Evolutionary conservation across 2,113 vertebrate species (phyloP).

Genomic region (Pterocles orientalis): DNA sequence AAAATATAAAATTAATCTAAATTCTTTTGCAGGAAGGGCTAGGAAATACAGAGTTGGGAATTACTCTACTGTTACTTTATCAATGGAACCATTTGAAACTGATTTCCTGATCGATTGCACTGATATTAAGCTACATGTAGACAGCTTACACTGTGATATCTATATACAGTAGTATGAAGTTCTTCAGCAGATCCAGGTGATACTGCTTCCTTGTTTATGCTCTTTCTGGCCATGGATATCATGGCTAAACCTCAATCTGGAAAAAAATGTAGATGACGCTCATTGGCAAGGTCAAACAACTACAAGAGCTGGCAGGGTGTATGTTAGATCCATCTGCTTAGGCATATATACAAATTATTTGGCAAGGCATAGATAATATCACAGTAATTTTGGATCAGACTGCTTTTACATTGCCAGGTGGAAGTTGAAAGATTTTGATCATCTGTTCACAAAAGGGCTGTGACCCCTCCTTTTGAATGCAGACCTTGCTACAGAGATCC

Average conservation of each 20-base stretch:
- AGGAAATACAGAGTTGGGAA: neutral
- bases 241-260: neutral
- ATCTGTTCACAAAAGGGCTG: slow-evolving; percentile 30
- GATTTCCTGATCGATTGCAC: neutral
- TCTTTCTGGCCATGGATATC: neutral
- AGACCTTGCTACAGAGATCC: neutral
- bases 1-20: neutral
- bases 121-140: neutral
- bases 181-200: neutral
- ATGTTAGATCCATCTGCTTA: slow-evolving; percentile 49
- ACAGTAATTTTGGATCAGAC: slow-evolving; percentile 43
- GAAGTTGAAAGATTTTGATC: slow-evolving; percentile 35
- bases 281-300: slow-evolving; percentile 43
- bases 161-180: neutral
- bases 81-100: neutral
- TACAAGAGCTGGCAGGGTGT: slow-evolving; percentile 13
- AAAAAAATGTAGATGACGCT: neutral
- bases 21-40: neutral
- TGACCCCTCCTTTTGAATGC: neutral
- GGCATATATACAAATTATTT: slow-evolving; percentile 59
- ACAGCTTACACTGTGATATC: neutral
- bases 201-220: neutral
- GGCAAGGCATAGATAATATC: slow-evolving; percentile 21
- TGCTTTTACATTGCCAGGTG: slow-evolving; percentile 44
- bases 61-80: neutral